Evolutionary conservation across 2,113 vertebrate species (phyloP).

Genomic region (Motacilla alba): DNA sequence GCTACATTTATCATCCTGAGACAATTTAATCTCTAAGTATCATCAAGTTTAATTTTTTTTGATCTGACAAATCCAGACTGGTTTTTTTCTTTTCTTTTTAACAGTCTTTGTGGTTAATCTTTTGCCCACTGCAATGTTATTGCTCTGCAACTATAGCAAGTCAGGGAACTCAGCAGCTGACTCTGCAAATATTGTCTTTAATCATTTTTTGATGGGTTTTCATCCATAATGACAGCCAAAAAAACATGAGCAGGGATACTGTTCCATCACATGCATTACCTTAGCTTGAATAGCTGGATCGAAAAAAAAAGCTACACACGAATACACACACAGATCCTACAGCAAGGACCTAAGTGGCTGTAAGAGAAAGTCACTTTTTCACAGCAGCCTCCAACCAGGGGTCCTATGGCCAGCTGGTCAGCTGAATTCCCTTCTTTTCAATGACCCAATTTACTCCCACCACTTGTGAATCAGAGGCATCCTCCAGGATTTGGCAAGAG

Average conservation of each 20-base stretch:
- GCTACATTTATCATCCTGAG: constrained; percentile 30
- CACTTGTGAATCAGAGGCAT: constrained; percentile 35
- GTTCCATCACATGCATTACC: not conserved
- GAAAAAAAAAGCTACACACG: not conserved
- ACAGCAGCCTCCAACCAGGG: not conserved
- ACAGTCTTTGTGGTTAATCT: constrained; percentile 47
- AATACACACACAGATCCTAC: not conserved
- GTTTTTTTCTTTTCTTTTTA: constrained; percentile 8
- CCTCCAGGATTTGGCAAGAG: constrained; percentile 45
- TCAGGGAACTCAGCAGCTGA: constrained; percentile 23
- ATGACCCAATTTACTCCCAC: not conserved
- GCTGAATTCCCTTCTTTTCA: not conserved
- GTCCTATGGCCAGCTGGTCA: not conserved
- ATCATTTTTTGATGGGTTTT: constrained; percentile 16
- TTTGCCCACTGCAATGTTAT: not conserved
- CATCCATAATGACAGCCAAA: not conserved
- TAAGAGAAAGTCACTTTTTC: not conserved
- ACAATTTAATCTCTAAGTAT: constrained; percentile 56
- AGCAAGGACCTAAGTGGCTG: not conserved
- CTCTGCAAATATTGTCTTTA: constrained; percentile 41
- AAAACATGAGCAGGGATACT: not conserved
- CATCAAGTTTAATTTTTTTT: constrained; percentile 48
- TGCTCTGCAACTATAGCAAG: constrained; percentile 7
- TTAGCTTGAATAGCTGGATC: not conserved
- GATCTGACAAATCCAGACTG: constrained; percentile 28